A percentile compares a stretch with the other conserved stretches of the same genome.
Evolutionary conservation across 2,888 invertebrate species (phyloP).

Genomic region (Leptinotarsa rubiginosa): DNA sequence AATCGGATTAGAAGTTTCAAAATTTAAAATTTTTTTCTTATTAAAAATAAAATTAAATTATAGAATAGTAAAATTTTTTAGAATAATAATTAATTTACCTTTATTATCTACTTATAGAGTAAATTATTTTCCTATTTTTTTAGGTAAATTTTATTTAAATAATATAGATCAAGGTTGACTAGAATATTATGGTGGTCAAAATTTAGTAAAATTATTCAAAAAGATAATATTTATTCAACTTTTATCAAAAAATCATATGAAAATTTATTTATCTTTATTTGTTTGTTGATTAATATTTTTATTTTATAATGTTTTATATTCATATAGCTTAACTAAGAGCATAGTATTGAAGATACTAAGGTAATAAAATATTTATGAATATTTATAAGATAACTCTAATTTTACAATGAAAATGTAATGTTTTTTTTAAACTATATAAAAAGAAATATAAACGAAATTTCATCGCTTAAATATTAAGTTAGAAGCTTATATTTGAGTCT

Average conservation of each 20-base stretch:
- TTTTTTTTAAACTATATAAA: slow-evolving; percentile 76
- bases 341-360: slow-evolving; percentile 67
- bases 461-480: slow-evolving; percentile 71
- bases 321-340: slow-evolving; percentile 66
- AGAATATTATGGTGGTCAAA: slow-evolving; percentile 53
- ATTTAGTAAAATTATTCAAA: slow-evolving; percentile 59
- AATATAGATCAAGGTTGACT: slow-evolving; percentile 55
- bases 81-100: slow-evolving; percentile 70
- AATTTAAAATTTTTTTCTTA: slow-evolving; percentile 63
- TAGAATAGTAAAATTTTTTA: slow-evolving; percentile 56
- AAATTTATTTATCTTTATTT: slow-evolving; percentile 63
- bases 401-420: slow-evolving; percentile 77
- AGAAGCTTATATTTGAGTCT: slow-evolving; percentile 70
- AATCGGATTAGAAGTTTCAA: slow-evolving; percentile 66
- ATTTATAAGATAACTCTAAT: slow-evolving; percentile 66
- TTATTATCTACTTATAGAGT: slow-evolving; percentile 60
- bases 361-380: slow-evolving; percentile 58
- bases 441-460: slow-evolving; percentile 68
- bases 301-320: slow-evolving; percentile 45
- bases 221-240: slow-evolving; percentile 63
- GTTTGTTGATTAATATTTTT: slow-evolving; percentile 34
- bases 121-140: slow-evolving; percentile 67
- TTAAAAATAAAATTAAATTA: slow-evolving; percentile 64
- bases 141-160: slow-evolving; percentile 66
- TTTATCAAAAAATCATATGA: slow-evolving; percentile 68